Conservation (phyloP, 2,797 vertebrate species). For the Hoplostethus atlanticus region DNA sequence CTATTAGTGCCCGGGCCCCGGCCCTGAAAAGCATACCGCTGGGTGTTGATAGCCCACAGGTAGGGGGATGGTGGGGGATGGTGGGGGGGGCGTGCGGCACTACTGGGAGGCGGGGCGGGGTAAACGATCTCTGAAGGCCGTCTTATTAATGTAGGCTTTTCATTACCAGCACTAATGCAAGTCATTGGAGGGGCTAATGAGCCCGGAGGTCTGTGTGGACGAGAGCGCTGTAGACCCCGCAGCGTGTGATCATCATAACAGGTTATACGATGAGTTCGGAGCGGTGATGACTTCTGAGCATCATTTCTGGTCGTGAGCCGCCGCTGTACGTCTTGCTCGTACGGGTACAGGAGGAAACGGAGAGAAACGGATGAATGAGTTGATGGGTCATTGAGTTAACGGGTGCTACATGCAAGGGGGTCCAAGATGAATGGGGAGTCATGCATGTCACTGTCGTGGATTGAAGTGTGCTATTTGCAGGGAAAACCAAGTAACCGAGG, state of each 20-base stretch:
- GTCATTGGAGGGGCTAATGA: constrained; percentile 79
- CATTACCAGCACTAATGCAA: constrained; percentile 78
- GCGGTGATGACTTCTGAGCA: constrained; percentile 69
- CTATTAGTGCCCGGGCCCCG: constrained; percentile 58
- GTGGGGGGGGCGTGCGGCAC: constrained; percentile 40
- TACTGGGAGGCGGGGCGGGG: constrained; percentile 65
- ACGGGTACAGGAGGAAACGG: constrained; percentile 50
- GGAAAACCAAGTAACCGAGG: constrained; percentile 37
- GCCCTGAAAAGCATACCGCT: constrained; percentile 61
- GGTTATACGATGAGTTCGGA: constrained; percentile 32
- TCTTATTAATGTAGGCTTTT: constrained; percentile 81
- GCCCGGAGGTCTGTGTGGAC: constrained; percentile 63
- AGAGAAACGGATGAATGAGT: constrained; percentile 60
- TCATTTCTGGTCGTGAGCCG: constrained; percentile 38
- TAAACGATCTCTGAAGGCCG: constrained; percentile 83
- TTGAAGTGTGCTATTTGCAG: constrained; percentile 56
- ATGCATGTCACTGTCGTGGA: constrained; percentile 66
- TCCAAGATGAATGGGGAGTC: constrained; percentile 8
- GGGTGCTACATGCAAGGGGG: constrained; percentile 53
- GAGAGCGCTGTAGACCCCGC: constrained; percentile 55
- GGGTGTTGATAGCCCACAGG: constrained; percentile 71
- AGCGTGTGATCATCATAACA: constrained; percentile 61
- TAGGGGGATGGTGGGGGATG: constrained; percentile 34
- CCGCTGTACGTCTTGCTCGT: constrained; percentile 69
- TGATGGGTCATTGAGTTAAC: constrained; percentile 66